Evolutionary conservation across 2,113 vertebrate genomes (phyloP).

Genomic region (Oxyura jamaicensis): DNA sequence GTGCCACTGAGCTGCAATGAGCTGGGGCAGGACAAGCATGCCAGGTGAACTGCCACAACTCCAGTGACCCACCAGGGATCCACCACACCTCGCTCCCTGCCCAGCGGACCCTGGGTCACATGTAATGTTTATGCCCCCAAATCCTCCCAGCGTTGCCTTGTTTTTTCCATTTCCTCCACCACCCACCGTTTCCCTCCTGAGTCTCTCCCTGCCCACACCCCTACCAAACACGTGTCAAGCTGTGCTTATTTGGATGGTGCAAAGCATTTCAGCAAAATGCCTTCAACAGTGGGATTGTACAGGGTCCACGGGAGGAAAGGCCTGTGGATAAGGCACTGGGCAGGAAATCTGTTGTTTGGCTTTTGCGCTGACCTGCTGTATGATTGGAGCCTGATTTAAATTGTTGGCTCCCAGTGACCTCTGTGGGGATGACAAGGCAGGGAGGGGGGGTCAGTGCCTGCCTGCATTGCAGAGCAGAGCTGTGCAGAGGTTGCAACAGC

Average conservation of each 20-base stretch:
- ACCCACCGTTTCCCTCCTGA: not conserved
- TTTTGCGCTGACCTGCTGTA: not conserved
- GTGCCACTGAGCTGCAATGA: not conserved
- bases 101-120: not conserved
- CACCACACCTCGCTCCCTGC: not conserved
- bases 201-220: not conserved
- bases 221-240: not conserved
- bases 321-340: not conserved
- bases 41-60: fast-evolving
- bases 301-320: not conserved
- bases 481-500: not conserved
- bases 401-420: not conserved
- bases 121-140: not conserved
- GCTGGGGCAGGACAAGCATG: fast-evolving
- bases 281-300: not conserved
- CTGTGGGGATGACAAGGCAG: fast-evolving
- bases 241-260: not conserved
- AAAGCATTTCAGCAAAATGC: not conserved
- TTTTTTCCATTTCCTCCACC: conserved; percentile 60
- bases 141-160: not conserved
- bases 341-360: conserved; percentile 52
- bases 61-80: not conserved
- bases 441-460: fast-evolving
- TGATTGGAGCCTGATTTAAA: not conserved
- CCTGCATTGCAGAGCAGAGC: fast-evolving